Evolutionary conservation across 2,797 vertebrate genomes (phyloP).

Genomic region (Telmatherina bonti): DNA sequence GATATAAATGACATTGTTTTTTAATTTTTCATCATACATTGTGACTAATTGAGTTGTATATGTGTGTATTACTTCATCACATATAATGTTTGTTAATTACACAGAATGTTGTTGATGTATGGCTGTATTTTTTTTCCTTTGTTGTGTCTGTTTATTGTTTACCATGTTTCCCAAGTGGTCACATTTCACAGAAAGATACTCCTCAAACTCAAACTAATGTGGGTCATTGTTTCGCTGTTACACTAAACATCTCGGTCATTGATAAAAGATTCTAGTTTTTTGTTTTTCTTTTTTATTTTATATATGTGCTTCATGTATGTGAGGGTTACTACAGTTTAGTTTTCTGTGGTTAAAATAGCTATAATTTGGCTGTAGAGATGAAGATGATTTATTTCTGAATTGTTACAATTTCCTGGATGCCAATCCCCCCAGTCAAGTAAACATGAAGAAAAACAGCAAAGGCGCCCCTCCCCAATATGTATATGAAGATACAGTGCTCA

Average conservation of each 20-base stretch:
- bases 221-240: slow-evolving; percentile 10
- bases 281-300: background rate
- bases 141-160: slow-evolving; percentile 39
- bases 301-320: background rate
- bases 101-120: slow-evolving; percentile 31
- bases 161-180: slow-evolving; percentile 35
- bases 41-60: slow-evolving; percentile 64
- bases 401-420: background rate
- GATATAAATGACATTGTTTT: slow-evolving; percentile 51
- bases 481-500: no score
- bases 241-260: slow-evolving; percentile 17
- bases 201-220: slow-evolving; percentile 15
- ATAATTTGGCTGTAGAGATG: background rate
- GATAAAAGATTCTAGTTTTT: slow-evolving; percentile 8
- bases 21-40: slow-evolving; percentile 30
- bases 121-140: slow-evolving; percentile 33
- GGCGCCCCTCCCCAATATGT: background rate
- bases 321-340: slow-evolving; percentile 7
- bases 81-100: slow-evolving; percentile 42
- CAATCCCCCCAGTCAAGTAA: background rate
- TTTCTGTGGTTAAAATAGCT: background rate
- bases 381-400: background rate
- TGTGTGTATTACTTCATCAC: slow-evolving; percentile 72
- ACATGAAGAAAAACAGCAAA: background rate
- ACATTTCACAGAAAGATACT: slow-evolving; percentile 33